phyloP scores from a whole-genome alignment of 2,888 invertebrate species.

The Drosophila affinis region DNA sequence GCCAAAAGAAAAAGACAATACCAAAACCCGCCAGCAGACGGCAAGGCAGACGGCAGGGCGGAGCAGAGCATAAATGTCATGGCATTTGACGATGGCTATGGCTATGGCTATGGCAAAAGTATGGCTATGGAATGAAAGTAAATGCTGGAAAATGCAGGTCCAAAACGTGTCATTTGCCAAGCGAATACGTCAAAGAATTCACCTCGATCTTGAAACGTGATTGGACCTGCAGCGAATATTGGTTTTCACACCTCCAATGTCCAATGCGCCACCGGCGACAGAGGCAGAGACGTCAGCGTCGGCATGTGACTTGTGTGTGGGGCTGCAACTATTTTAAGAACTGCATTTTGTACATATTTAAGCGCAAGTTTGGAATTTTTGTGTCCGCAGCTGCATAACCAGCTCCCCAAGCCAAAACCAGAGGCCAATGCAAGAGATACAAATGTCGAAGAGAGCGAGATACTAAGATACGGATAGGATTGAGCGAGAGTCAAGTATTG shows the following conservation, averaged over 20 bases:
- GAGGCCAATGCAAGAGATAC: slow-evolving; percentile 1
- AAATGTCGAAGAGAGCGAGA: not conserved
- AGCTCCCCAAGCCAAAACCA: slow-evolving; percentile 9
- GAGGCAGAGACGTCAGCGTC: too few species aligned
- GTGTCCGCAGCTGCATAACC: slow-evolving; percentile 33
- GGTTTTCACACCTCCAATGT: slow-evolving; percentile 40
- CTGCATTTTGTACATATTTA: slow-evolving; percentile 55
- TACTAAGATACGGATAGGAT: not conserved
- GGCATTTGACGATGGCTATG: slow-evolving; percentile 57
- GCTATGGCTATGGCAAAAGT: slow-evolving; percentile 1
- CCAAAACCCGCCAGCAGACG: not conserved
- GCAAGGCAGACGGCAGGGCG: not conserved
- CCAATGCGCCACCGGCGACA: not conserved
- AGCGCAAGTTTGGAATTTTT: slow-evolving; percentile 57
- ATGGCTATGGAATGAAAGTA: slow-evolving; percentile 25
- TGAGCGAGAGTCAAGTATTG: not conserved
- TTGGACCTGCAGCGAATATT: slow-evolving; percentile 46
- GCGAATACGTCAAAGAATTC: slow-evolving; percentile 58
- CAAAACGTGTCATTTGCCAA: slow-evolving; percentile 63
- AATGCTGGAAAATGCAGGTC: slow-evolving; percentile 17
- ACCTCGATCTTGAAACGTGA: slow-evolving; percentile 83
- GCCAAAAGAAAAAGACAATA: slow-evolving; percentile 9
- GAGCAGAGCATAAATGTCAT: slow-evolving; percentile 61
- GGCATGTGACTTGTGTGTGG: not conserved
- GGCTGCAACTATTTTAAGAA: slow-evolving; percentile 45